Percentiles rank a stretch among this genome's conserved stretches.
Evolutionary conservation across 2,113 vertebrate species (phyloP).

Genomic region (Halichoeres trimaculatus): DNA sequence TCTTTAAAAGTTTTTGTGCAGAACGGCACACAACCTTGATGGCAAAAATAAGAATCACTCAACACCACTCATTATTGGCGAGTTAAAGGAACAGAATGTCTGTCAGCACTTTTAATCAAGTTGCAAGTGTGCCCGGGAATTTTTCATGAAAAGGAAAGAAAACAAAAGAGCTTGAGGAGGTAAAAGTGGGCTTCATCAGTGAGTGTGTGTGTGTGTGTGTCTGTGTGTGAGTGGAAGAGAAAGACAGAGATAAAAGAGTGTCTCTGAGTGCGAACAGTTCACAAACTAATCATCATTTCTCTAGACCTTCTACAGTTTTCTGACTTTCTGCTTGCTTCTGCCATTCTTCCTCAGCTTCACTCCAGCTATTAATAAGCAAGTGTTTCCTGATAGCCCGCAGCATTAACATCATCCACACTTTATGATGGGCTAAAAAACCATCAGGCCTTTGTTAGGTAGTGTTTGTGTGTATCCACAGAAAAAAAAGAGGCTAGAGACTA

Average conservation of each 20-base stretch:
- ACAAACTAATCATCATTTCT: slow-evolving; percentile 1
- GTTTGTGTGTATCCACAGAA: not conserved
- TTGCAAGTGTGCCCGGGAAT: slow-evolving; percentile 1
- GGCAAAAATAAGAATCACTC: slow-evolving; percentile 32
- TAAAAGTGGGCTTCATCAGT: slow-evolving; percentile 4
- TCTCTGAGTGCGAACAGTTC: slow-evolving; percentile 1
- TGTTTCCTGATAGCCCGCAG: slow-evolving; percentile 7
- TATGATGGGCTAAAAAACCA: slow-evolving; percentile 25
- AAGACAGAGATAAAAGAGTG: slow-evolving; percentile 16
- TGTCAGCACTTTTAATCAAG: slow-evolving; percentile 56
- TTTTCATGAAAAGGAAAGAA: slow-evolving; percentile 26
- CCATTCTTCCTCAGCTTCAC: not conserved
- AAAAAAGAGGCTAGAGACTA: slow-evolving; percentile 17
- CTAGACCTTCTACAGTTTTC: not conserved
- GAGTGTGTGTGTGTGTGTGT: slow-evolving; percentile 3
- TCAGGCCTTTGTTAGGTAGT: slow-evolving; percentile 7
- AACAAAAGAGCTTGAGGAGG: slow-evolving; percentile 3
- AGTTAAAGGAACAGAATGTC: slow-evolving; percentile 41
- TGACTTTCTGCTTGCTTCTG: slow-evolving; percentile 3
- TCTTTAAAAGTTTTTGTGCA: slow-evolving; percentile 2
- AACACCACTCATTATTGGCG: slow-evolving; percentile 34
- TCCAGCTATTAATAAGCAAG: slow-evolving; percentile 19
- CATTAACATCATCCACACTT: slow-evolving; percentile 6
- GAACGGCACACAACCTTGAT: slow-evolving; percentile 55
- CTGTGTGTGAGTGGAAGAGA: not conserved